Base-by-base conservation (phyloP, 2,113 vertebrate species). In the Anoplopoma fimbria region DNA sequence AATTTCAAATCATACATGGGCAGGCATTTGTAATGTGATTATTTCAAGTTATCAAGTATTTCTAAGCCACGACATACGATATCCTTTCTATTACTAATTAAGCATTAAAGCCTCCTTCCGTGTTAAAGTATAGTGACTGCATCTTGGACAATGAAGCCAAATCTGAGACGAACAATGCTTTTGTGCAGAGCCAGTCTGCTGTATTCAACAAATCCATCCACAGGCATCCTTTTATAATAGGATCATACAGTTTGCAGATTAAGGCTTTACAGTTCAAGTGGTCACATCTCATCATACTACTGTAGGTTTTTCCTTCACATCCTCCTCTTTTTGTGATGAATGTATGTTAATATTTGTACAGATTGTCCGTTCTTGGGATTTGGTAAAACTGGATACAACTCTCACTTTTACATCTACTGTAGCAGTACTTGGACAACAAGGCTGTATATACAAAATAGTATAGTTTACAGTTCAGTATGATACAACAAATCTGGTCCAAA, bases 241-340 rank as follows among this genome's bases (percentile, higher is more conserved):
- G 91, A 93, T 91, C 81, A 91, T 78, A 74, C 71, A 86, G 49
- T 51, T 4, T 81, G 53, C 61, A 81, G 62, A 89, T 82, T 72
- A 86, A 86, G 84, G 85, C 49, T 86, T 88, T 67, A 84, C 62
- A 90, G 84, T 91, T 93, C 80, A 91, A 84, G 74, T 83, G 88
- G 79, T 85, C 76, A 84, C 68, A 65, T 79, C 83, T 83, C 60
- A 62, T 74, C 38, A 60, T 77, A 63, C n/a, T 42, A 77, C 81
- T 69, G 31, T 36, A 49, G 13, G 21, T 21, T 27, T 69, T 65
- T 13, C 34, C 53, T 69, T 73, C 8, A 60, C 47, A 14, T 27
- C 27, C 47, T n/a, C 27, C n/a, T 45, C 14, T 38, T 79, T 64
- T 65, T 51, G 61, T 25, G 31, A 40, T 60, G 5, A 83, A 64